Conservation (phyloP, 1,140 invertebrate genomes). For the Trachymyrmex cornetzi region DNA sequence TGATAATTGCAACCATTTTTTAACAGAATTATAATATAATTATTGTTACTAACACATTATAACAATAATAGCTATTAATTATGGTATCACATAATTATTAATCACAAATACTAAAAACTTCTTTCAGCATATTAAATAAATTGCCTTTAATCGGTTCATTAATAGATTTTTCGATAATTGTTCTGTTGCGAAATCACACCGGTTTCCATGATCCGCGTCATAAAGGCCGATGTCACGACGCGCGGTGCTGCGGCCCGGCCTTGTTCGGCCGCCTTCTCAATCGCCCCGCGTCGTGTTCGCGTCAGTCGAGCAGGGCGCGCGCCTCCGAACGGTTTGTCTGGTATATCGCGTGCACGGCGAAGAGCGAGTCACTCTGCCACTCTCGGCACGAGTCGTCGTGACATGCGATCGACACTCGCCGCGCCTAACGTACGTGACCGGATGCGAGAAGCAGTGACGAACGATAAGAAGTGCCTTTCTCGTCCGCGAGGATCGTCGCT, state of each 20-base stretch:
- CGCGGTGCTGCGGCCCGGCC: slow-evolving; percentile 43
- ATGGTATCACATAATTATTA: too few relatives aligned
- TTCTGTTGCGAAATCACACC: background rate
- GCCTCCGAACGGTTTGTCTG: slow-evolving; percentile 61
- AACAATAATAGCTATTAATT: too few relatives aligned
- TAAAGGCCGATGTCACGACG: slow-evolving; percentile 36
- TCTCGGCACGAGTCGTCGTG: slow-evolving; percentile 20
- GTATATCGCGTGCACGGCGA: slow-evolving; percentile 34
- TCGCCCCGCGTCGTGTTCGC: slow-evolving; percentile 16
- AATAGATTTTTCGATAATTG: background rate
- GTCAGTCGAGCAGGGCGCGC: slow-evolving; percentile 74
- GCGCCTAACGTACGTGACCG: slow-evolving; percentile 45
- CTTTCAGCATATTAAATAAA: background rate
- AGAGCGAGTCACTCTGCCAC: slow-evolving; percentile 7
- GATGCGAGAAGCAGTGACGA: slow-evolving; percentile 46
- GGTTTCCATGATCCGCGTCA: slow-evolving; percentile 13
- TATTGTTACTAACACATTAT: too few relatives aligned
- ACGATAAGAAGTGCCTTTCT: slow-evolving; percentile 16
- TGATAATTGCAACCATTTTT: too few relatives aligned
- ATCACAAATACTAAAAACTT: too few relatives aligned
- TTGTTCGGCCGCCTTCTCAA: slow-evolving; percentile 4
- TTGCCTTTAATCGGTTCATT: background rate
- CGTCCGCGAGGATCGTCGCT: background rate
- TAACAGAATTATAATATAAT: too few relatives aligned
- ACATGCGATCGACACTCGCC: slow-evolving; percentile 51